Percentiles rank a stretch among this genome's conserved stretches.
Conservation (phyloP, 2,113 vertebrate species). For the Takifugu flavidus region DNA sequence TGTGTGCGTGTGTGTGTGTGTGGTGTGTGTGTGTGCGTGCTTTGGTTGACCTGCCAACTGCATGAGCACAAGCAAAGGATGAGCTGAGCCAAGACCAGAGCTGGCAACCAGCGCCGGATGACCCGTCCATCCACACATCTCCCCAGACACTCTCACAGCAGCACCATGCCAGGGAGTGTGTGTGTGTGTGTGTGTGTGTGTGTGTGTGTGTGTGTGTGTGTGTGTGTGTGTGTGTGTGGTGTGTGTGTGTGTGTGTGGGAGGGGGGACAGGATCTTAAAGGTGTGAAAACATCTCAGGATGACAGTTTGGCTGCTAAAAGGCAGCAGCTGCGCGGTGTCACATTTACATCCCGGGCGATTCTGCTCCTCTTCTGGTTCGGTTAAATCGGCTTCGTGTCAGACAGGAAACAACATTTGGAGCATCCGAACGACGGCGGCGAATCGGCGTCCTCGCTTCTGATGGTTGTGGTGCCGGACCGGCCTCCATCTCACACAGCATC, state of each 20-base stretch:
- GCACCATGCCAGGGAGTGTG: conserved; percentile 32
- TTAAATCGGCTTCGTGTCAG: conserved; percentile 2
- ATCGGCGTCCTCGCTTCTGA: no score
- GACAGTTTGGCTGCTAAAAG: conserved; percentile 43
- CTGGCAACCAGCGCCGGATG: conserved; percentile 61
- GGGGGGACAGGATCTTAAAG: conserved; percentile 20
- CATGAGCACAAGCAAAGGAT: conserved; percentile 47
- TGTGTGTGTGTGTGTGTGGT: conserved; percentile 38
- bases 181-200: conserved; percentile 8
- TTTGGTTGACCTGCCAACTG: conserved; percentile 59
- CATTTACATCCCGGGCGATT: conserved; percentile 20
- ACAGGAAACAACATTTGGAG: background rate
- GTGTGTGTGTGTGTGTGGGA: conserved; percentile 32
- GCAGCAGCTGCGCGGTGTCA: conserved; percentile 16
- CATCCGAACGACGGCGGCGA: no score
- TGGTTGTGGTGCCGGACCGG: no score
- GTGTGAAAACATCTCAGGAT: conserved; percentile 45
- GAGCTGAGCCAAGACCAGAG: conserved; percentile 55
- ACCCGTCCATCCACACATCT: conserved; percentile 42
- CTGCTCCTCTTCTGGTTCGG: background rate
- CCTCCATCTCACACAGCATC: conserved; percentile 10
- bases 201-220: conserved; percentile 22
- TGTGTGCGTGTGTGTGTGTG: conserved; percentile 6
- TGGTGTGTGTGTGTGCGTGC: conserved; percentile 6
- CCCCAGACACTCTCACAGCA: conserved; percentile 43